Conservation (phyloP, 2,888 invertebrate genomes). For the Callyntrura sp. region DNA sequence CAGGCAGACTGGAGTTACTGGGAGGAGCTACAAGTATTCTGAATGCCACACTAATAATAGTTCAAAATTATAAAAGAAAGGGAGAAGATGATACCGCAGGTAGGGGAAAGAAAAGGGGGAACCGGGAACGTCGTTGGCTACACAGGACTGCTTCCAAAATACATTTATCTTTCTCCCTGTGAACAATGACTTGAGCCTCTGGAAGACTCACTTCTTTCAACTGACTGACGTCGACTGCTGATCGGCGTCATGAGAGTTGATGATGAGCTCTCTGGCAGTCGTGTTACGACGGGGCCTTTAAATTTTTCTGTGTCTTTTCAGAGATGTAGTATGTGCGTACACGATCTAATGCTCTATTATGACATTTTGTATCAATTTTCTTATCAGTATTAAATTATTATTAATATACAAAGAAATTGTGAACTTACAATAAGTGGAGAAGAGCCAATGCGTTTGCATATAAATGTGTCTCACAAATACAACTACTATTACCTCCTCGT, state of each 20-base stretch:
- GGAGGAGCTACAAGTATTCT: constrained; percentile 40
- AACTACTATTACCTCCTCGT: neutral
- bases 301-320: neutral
- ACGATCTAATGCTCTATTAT: constrained; percentile 41
- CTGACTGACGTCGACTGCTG: constrained; percentile 59
- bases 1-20: constrained; percentile 68
- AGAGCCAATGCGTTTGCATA: constrained; percentile 9
- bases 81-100: constrained; percentile 25
- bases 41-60: constrained; percentile 67
- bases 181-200: constrained; percentile 24
- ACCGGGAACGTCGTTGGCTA: neutral
- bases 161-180: constrained; percentile 31
- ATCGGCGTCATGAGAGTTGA: constrained; percentile 45
- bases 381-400: constrained; percentile 30
- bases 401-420: neutral
- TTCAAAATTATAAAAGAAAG: constrained; percentile 21
- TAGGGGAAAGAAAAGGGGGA: constrained; percentile 31
- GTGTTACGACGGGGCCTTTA: neutral
- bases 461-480: neutral
- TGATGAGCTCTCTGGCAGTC: constrained; percentile 56
- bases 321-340: too few species aligned
- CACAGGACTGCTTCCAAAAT: constrained; percentile 28
- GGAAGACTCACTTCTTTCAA: constrained; percentile 10
- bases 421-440: neutral
- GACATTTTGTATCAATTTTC: constrained; percentile 65